Conservation (phyloP, 2,888 invertebrate genomes). For the Listrodromus nycthemerus region DNA sequence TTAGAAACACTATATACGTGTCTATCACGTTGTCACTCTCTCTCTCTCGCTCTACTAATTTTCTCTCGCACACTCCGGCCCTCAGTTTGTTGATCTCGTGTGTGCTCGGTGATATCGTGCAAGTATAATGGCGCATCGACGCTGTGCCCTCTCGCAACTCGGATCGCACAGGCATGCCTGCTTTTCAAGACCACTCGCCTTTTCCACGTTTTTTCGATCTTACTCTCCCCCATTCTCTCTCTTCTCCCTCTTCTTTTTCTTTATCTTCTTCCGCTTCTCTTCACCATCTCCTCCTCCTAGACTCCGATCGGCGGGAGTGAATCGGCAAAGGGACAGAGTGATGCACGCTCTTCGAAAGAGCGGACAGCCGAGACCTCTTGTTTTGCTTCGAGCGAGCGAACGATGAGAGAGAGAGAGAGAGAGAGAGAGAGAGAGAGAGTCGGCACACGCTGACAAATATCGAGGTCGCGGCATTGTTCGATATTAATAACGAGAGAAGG, state of each 20-base stretch:
- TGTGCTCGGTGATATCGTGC: constrained; percentile 51
- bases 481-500: constrained; percentile 52
- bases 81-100: constrained; percentile 46
- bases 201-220: constrained; percentile 44
- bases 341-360: constrained; percentile 21
- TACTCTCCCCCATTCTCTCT: constrained; percentile 16
- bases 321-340: constrained; percentile 7
- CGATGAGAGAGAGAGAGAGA: background rate
- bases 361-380: constrained; percentile 28
- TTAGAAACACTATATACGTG: constrained; percentile 65
- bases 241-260: background rate
- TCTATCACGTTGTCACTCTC: constrained; percentile 21
- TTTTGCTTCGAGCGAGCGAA: constrained; percentile 25
- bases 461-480: constrained; percentile 57
- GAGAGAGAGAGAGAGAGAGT: constrained; percentile 4
- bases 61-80: constrained; percentile 9
- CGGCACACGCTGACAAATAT: constrained; percentile 19
- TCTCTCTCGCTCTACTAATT: constrained; percentile 14
- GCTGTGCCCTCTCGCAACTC: constrained; percentile 41
- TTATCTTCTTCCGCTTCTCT: constrained; percentile 8
- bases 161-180: constrained; percentile 44
- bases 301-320: constrained; percentile 13
- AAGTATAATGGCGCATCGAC: constrained; percentile 32
- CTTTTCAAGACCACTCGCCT: constrained; percentile 55
- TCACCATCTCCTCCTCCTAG: background rate